phyloP scores from a whole-genome alignment of 2,797 vertebrate genomes.

The Knipowitschia caucasica region DNA sequence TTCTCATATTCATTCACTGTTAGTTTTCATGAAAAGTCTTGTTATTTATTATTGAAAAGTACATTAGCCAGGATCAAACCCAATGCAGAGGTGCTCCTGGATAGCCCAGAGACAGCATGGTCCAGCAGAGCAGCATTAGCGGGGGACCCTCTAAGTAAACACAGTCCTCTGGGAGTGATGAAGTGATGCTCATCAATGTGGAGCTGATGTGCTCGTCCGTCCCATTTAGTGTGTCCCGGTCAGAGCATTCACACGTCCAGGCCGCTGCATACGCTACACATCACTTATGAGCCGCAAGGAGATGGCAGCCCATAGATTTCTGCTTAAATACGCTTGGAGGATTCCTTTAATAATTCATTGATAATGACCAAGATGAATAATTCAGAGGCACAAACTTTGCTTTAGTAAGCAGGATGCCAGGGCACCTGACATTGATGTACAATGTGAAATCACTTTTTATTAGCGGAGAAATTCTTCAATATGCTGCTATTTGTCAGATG shows the following conservation, averaged over 20 bases:
- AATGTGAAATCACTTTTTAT: constrained; percentile 75
- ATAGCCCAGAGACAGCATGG: constrained; percentile 23
- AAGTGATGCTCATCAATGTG: constrained; percentile 62
- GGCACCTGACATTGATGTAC: constrained; percentile 76
- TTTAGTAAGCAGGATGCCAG: constrained; percentile 76
- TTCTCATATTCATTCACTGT: constrained; percentile 12
- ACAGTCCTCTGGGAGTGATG: constrained; percentile 53
- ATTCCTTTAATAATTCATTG: constrained; percentile 83
- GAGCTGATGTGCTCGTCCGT: constrained; percentile 58
- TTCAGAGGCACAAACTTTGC: constrained; percentile 77
- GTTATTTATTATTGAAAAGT: constrained; percentile 13
- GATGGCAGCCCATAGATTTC: constrained; percentile 79
- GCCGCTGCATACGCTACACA: constrained; percentile 48
- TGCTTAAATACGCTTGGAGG: constrained; percentile 78
- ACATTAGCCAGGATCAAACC: constrained; percentile 21
- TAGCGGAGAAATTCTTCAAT: constrained; percentile 66
- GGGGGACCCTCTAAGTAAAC: constrained; percentile 48
- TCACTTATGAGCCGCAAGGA: constrained; percentile 73
- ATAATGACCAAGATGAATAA: constrained; percentile 82
- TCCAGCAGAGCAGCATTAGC: constrained; percentile 37
- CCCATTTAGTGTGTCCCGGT: constrained; percentile 28
- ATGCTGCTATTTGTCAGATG: constrained; percentile 49
- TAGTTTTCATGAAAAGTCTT: constrained; percentile 10
- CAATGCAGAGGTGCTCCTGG: constrained; percentile 18
- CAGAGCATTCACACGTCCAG: constrained; percentile 60